Evolutionary conservation across 2,797 vertebrate species (phyloP), one percentile per base, ranked within the genome.

Genomic region (Muscicapa striata): DNA sequence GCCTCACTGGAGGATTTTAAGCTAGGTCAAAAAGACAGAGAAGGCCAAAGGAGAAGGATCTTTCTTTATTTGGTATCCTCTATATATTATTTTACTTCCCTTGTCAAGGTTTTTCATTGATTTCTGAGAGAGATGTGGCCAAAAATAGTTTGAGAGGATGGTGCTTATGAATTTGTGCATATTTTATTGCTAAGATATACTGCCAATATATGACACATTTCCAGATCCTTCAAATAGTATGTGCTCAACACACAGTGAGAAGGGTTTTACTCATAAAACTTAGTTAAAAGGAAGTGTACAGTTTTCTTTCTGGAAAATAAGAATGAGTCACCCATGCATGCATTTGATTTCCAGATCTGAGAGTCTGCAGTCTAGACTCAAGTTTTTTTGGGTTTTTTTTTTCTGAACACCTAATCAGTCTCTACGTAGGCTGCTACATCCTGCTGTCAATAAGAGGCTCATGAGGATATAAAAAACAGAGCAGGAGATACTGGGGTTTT

Each of bases 331-430:
- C 93, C 94, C 78, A 78, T 89, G 70, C 43, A 81, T 3, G 11
- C 83, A 94, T 94, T 96, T 95, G 90, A 96, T 97, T 97, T 94
- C 41, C 74, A 84, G 94, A 87, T 96, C 87, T 63, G 83, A 95
- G 89, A 89, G 43, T 94, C 68, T 97, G 36, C 88, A 88, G 73
- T 95, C 87, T 93, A 95, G 89, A 97, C 96, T 96, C 96, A 92
- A 34, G 34, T 34, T 34, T 34, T 34, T n/a, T n/a, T 3, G 38
- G 87, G 87, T 97, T 93, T 95, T 74, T 92, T 93, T 94, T 95
- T 93, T 55, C 57, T 57, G 79, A 95, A 89, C 78, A 90, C 89
- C 95, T 97, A 87, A 96, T 83, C 94, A 93, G 86, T 74, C 45
- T 95, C 90, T 94, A 68, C 8, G 16, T 58, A 93, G 88, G 64